Evolutionary conservation across 1,140 invertebrate species (phyloP).

Genomic region (Sinonovacula constricta): DNA sequence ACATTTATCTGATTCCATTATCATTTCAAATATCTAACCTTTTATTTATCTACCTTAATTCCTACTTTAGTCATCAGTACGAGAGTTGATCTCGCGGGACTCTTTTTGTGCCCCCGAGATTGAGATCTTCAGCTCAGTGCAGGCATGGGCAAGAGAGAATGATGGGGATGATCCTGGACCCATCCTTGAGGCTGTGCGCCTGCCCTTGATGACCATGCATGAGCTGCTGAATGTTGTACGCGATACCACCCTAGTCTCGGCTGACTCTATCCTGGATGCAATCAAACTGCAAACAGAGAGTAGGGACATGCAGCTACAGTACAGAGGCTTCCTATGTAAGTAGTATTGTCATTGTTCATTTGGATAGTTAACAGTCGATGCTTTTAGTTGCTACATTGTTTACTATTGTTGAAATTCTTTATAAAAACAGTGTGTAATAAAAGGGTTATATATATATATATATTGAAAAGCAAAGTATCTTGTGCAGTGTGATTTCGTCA

Average conservation of each 20-base stretch:
- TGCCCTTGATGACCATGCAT: constrained; percentile 91
- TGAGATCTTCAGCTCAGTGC: constrained; percentile 94
- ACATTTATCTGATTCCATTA: too few relatives aligned
- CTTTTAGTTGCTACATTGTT: too few relatives aligned
- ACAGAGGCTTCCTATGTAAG: constrained; percentile 83
- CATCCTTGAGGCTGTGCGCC: constrained; percentile 82
- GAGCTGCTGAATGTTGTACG: constrained; percentile 93
- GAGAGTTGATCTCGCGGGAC: constrained; percentile 91
- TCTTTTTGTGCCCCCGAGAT: constrained; percentile 98
- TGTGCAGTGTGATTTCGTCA: too few relatives aligned
- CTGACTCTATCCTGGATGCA: constrained; percentile 95
- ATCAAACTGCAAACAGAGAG: constrained; percentile 90
- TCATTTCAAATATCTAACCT: too few relatives aligned
- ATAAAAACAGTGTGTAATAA: too few relatives aligned
- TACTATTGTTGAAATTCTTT: too few relatives aligned
- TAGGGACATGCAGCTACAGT: constrained; percentile 87
- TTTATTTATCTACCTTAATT: constrained; percentile 24
- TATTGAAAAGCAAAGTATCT: too few relatives aligned
- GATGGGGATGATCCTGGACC: constrained; percentile 81
- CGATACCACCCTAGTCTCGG: constrained; percentile 89
- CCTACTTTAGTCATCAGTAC: constrained; percentile 80
- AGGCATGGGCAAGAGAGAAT: constrained; percentile 90
- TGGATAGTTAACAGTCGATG: too few relatives aligned
- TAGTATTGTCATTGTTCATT: too few relatives aligned
- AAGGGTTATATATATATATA: too few relatives aligned